phyloP scores from a whole-genome alignment of 2,113 vertebrate species.

The Myotis lucifugus region DNA sequence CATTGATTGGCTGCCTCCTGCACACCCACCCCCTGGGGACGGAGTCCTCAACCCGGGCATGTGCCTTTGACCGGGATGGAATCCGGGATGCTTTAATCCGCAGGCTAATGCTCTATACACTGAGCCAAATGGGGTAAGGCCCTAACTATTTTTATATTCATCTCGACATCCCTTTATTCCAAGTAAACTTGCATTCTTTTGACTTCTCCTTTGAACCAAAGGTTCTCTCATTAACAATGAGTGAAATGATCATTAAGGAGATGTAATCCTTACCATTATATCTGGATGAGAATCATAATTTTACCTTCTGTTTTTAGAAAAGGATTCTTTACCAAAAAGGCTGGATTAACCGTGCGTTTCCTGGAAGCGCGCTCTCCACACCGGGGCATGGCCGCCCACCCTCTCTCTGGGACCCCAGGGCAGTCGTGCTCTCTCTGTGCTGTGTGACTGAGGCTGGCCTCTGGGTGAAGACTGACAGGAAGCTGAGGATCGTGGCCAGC shows the following conservation, averaged over 20 bases:
- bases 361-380: not conserved
- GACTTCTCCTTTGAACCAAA: not conserved
- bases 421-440: not conserved
- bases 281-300: not conserved
- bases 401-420: not conserved
- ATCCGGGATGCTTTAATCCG: too few relatives aligned
- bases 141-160: not conserved
- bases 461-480: not conserved
- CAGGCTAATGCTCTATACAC: too few relatives aligned
- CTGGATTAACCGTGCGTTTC: not conserved
- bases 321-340: not conserved
- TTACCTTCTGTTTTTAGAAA: not conserved
- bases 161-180: not conserved
- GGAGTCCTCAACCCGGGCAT: too few relatives aligned
- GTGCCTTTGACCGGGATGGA: too few relatives aligned
- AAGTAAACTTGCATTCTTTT: constrained; percentile 6
- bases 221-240: not conserved
- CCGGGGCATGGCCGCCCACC: not conserved
- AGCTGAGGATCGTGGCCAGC: not conserved
- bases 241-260: not conserved
- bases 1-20: too few relatives aligned
- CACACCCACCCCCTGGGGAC: too few relatives aligned
- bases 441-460: too few relatives aligned
- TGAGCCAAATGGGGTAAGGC: too few relatives aligned
- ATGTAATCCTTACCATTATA: not conserved